Evolutionary conservation across 2,888 invertebrate genomes (phyloP).

Genomic region (Heliconius hortense): DNA sequence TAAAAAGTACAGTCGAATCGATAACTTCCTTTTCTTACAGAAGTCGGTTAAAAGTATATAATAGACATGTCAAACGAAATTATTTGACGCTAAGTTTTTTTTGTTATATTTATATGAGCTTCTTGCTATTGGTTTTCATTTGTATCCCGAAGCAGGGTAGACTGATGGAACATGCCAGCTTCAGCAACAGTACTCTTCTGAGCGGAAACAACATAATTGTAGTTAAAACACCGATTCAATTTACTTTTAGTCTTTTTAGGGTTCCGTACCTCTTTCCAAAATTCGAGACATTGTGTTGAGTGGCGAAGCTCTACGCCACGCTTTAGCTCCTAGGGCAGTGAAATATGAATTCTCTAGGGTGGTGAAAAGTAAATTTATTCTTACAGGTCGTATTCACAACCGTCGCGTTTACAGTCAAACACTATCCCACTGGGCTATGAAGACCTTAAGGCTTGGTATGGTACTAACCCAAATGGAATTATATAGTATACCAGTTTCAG

Average conservation of each 20-base stretch:
- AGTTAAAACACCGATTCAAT: background rate
- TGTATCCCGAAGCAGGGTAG: no score
- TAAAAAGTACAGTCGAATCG: no score
- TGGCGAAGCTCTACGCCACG: no score
- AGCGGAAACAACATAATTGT: background rate
- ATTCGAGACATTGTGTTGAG: background rate
- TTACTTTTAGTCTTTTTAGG: background rate
- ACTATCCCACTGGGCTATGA: background rate
- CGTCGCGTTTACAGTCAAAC: background rate
- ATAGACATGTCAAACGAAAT: no score
- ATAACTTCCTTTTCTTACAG: no score
- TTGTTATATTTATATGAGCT: no score
- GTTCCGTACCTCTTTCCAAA: background rate
- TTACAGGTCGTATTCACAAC: background rate
- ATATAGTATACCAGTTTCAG: background rate
- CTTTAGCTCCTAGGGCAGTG: no score
- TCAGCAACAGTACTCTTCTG: background rate
- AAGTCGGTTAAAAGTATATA: no score
- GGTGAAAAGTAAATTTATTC: background rate
- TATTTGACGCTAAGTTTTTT: no score
- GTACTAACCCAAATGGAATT: background rate
- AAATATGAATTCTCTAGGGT: no score
- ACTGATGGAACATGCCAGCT: background rate
- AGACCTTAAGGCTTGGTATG: background rate
- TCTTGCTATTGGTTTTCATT: no score